Percentiles rank a stretch among this genome's conserved stretches.
Conservation (phyloP, 2,888 invertebrate genomes). For the Pachydiplax longipennis region DNA sequence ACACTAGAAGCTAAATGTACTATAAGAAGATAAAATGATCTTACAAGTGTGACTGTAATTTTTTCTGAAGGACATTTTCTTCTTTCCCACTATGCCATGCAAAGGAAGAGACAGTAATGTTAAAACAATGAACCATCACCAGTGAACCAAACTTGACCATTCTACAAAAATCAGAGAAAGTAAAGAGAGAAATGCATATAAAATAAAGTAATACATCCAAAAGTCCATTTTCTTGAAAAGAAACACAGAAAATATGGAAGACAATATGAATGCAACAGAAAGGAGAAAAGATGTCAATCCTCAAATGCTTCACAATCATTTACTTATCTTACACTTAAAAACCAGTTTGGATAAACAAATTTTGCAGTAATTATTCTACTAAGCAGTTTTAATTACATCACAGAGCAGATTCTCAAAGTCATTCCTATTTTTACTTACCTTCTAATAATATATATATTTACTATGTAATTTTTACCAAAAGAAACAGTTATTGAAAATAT, state of each 20-base stretch:
- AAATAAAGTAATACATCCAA: conserved; percentile 19
- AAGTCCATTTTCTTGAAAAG: neutral
- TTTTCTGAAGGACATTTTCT: conserved; percentile 72
- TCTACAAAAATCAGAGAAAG: conserved; percentile 15
- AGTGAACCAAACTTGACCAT: conserved; percentile 19
- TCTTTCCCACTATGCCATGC: conserved; percentile 73
- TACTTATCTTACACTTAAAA: neutral
- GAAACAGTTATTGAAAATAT: too few species aligned
- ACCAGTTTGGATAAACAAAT: neutral
- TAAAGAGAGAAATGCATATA: neutral
- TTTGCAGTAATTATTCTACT: too few species aligned
- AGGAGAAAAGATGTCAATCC: neutral
- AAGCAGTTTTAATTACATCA: too few species aligned
- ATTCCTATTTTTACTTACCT: too few species aligned
- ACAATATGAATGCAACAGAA: neutral
- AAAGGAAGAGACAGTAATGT: conserved; percentile 62
- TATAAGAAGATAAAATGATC: conserved; percentile 56
- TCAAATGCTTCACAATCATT: neutral
- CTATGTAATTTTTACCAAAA: too few species aligned
- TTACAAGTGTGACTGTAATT: conserved; percentile 73
- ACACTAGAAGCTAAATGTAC: neutral
- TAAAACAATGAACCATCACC: conserved; percentile 47
- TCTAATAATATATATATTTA: too few species aligned
- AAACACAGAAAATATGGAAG: neutral
- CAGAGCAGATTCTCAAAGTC: too few species aligned